Conservation (phyloP, 2,113 vertebrate species). For the Smithornis capensis region DNA sequence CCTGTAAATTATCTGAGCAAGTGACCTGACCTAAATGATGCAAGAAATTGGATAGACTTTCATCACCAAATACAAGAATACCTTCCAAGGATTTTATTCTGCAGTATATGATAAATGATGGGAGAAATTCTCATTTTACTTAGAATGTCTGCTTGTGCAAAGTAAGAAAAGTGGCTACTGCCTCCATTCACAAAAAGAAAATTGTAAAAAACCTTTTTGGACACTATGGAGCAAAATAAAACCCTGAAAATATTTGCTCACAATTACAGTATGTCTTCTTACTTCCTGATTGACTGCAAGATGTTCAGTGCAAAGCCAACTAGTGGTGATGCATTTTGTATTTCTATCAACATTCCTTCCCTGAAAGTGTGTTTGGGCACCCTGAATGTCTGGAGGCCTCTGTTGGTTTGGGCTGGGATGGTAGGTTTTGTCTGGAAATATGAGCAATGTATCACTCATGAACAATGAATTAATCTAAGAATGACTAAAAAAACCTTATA, state of each 20-base stretch:
- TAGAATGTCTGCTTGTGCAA: not conserved
- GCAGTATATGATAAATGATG: not conserved
- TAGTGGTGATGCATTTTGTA: not conserved
- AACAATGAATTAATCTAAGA: not conserved
- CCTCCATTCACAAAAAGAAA: not conserved
- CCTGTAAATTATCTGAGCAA: not conserved
- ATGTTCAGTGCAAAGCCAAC: not conserved
- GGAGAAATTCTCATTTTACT: not conserved
- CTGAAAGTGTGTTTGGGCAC: not conserved
- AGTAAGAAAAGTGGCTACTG: not conserved
- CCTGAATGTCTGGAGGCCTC: not conserved
- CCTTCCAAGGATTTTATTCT: not conserved
- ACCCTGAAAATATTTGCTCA: not conserved
- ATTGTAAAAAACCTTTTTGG: not conserved
- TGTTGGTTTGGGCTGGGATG: not conserved
- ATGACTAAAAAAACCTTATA: not conserved
- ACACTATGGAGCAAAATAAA: not conserved
- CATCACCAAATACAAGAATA: not conserved
- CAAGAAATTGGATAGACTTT: conserved; percentile 5
- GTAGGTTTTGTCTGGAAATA: not conserved
- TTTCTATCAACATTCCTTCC: not conserved
- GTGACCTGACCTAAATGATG: not conserved
- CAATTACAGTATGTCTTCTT: not conserved
- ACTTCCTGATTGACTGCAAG: not conserved
- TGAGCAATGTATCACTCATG: not conserved